Percentiles rank a stretch among this genome's conserved stretches.
Conservation (phyloP, 2,113 vertebrate species). For the Brachyhypopomus gauderio region DNA sequence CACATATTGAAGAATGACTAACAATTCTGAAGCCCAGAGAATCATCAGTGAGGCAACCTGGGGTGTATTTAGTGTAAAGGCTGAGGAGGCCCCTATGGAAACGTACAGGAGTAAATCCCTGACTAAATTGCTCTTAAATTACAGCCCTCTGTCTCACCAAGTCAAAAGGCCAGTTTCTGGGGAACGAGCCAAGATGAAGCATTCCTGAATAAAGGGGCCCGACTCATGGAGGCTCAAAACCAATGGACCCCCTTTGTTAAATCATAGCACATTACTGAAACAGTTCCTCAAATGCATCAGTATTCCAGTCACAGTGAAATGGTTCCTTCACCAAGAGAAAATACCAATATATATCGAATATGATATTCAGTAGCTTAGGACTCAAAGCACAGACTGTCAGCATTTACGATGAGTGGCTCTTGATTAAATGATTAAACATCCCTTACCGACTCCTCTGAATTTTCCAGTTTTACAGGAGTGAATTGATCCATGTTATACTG, state of each 20-base stretch:
- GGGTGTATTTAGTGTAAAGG: not conserved
- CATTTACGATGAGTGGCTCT: slow-evolving; percentile 7
- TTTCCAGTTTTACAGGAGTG: slow-evolving; percentile 94
- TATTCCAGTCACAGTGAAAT: not conserved
- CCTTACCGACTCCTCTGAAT: slow-evolving; percentile 92
- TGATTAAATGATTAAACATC: too few relatives aligned
- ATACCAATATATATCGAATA: not conserved
- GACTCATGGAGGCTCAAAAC: not conserved
- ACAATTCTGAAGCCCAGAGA: not conserved
- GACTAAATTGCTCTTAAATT: slow-evolving; percentile 1
- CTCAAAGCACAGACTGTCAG: not conserved
- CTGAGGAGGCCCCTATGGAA: not conserved
- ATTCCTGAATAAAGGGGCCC: not conserved
- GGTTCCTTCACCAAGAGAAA: not conserved
- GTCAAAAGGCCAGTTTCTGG: slow-evolving; percentile 2
- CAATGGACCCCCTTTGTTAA: not conserved
- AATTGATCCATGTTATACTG: slow-evolving; percentile 99
- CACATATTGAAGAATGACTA: too few relatives aligned
- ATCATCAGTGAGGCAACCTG: not conserved
- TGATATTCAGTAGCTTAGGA: not conserved
- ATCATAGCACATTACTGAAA: not conserved
- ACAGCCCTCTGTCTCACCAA: not conserved
- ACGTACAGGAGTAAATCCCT: not conserved
- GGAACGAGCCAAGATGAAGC: not conserved
- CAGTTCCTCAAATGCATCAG: not conserved